Evolutionary conservation across 2,888 invertebrate species (phyloP), one percentile per base, ranked within the genome.

Genomic region (Epiblema foenella): DNA sequence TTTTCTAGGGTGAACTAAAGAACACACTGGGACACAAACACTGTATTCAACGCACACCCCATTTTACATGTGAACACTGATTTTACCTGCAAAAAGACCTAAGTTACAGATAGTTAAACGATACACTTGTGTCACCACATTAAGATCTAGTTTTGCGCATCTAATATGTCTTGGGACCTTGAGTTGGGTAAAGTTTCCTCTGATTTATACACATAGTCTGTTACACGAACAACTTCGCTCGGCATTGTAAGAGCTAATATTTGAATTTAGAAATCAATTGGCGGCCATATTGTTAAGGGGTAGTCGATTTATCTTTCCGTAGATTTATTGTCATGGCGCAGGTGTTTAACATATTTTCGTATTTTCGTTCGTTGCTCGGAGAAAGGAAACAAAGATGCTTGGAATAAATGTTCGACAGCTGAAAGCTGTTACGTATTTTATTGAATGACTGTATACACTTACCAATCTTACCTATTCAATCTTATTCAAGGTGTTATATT

Each of bases 241-340:
- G 15, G 56, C 66, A 62, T 67, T 71, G 66, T 46, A 39, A 54
- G 59, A 69, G 68, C 72, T 67, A 75, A 74, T 75, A 73, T 75
- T 74, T 74, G 75, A 72, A 74, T 75, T 75, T 73, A 69, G 62
- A 73, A 75, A 71, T 75, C 67, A 69, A 68, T 73, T 65, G 71
- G 52, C 68, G 20, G 66, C 65, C 63, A 67, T 75, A 74, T 72
- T 73, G 73, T 72, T 71, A 72, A 73, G 64, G 73, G 68, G 69
- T 56, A 52, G 71, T 42, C 52, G 66, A 66, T 70, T 67, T 71
- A 57, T 71, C 56, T 59, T 49, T 10, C 15, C 56, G 46, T 54
- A 12, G 66, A 71, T 62, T 60, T 67, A 71, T 60, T 12, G 59
- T 52, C 8, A n/a, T 24, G 56, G 20, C 65, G 60, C 60, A 66